Evolutionary conservation across 1,140 invertebrate species (phyloP).

Genomic region (Mizuhopecten yessoensis): DNA sequence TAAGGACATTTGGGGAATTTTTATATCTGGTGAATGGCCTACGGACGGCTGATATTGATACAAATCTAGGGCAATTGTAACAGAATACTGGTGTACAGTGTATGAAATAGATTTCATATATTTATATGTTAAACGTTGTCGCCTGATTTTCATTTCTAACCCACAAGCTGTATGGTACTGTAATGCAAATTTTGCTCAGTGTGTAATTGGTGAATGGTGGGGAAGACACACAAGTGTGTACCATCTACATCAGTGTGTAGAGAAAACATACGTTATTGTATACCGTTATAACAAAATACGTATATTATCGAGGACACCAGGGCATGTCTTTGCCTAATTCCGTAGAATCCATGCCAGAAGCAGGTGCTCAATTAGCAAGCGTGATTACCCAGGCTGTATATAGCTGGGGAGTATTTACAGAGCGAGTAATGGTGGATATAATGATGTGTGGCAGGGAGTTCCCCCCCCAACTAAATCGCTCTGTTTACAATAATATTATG

Average conservation of each 20-base stretch:
- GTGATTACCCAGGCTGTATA: not conserved
- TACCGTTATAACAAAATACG: not conserved
- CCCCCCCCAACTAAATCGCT: no score
- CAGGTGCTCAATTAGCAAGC: not conserved
- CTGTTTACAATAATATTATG: constrained; percentile 27
- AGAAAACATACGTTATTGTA: not conserved
- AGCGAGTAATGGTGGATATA: not conserved
- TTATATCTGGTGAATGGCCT: no score
- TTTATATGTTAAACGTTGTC: no score
- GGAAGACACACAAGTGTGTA: not conserved
- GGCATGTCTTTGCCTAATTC: not conserved
- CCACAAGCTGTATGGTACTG: no score
- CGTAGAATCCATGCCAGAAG: not conserved
- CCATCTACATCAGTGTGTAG: not conserved
- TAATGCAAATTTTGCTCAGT: no score
- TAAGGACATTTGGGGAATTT: no score
- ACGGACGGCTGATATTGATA: no score
- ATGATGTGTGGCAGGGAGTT: not conserved
- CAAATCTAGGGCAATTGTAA: no score
- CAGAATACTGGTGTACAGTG: no score
- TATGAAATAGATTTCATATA: no score
- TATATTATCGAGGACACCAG: not conserved
- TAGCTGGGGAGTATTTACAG: not conserved
- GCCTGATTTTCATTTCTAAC: no score
- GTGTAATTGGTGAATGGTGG: no score